These are phyloP conservation scores for Mormyrus lacerda DNA, from an alignment of 2,113 vertebrate genomes.

Conservation along the genomic window DNA sequence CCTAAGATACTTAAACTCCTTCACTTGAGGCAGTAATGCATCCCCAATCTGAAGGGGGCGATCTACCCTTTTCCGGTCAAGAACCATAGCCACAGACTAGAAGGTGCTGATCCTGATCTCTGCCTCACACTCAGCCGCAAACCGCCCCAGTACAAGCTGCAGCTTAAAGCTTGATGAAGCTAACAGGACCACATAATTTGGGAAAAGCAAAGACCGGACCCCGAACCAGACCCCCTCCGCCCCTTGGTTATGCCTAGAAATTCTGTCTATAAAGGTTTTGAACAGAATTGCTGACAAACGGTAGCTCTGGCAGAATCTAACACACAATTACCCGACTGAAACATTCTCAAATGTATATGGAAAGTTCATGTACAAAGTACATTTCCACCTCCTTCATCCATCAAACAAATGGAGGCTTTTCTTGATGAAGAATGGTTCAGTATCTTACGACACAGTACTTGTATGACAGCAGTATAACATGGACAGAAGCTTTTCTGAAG, in stretches of 20 bases:
- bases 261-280: neutral
- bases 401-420: neutral
- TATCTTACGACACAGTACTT: neutral
- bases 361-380: neutral
- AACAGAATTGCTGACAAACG: neutral
- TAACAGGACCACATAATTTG: neutral
- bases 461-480: neutral
- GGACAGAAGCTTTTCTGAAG: neutral
- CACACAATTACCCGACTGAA: neutral
- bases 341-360: neutral
- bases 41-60: neutral
- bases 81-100: neutral
- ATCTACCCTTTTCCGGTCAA: neutral
- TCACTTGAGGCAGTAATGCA: neutral
- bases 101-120: neutral
- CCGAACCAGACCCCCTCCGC: neutral
- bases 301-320: neutral
- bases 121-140: no score
- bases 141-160: no score
- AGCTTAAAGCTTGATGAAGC: neutral
- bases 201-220: neutral
- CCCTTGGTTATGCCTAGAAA: neutral
- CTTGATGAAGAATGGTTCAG: neutral
- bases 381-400: neutral
- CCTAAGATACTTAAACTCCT: neutral